These are phyloP conservation scores for Chrysemys picta DNA, from an alignment of 2,113 vertebrate genomes.

Conservation along the genomic window DNA sequence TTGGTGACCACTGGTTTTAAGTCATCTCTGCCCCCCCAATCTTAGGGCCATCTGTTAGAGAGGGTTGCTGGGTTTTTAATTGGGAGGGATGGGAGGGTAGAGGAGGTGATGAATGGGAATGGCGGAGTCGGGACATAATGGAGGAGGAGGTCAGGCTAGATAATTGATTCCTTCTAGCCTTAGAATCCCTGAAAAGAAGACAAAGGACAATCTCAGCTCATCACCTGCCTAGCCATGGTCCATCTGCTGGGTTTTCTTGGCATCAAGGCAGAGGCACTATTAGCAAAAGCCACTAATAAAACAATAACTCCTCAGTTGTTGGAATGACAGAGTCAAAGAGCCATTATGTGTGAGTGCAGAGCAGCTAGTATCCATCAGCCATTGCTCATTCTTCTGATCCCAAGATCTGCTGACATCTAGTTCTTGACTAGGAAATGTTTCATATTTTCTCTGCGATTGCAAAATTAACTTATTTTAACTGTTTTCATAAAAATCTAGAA, in stretches of 20 bases:
- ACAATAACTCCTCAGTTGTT: neutral
- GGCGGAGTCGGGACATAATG: neutral
- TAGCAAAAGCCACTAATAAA: neutral
- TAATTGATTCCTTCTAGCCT: neutral
- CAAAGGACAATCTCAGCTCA: neutral
- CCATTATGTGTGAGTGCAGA: neutral
- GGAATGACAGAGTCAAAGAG: neutral
- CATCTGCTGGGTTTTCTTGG: neutral
- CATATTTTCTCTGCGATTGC: neutral
- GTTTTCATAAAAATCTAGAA: neutral
- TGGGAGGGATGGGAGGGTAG: neutral
- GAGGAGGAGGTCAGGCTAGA: neutral
- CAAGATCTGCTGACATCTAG: neutral
- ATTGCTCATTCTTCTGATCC: neutral
- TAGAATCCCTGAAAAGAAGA: neutral
- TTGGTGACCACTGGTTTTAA: neutral
- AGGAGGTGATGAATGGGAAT: neutral
- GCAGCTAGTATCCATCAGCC: neutral
- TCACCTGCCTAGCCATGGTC: neutral
- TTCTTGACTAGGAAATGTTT: neutral
- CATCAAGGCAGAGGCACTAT: neutral
- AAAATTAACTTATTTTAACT: neutral
- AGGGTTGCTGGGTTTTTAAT: neutral
- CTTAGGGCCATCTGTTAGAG: neutral
- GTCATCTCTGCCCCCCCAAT: neutral